These are phyloP conservation scores for Microtus oregoni DNA, from an alignment of 2,113 vertebrate genomes.

Conservation along the genomic window DNA sequence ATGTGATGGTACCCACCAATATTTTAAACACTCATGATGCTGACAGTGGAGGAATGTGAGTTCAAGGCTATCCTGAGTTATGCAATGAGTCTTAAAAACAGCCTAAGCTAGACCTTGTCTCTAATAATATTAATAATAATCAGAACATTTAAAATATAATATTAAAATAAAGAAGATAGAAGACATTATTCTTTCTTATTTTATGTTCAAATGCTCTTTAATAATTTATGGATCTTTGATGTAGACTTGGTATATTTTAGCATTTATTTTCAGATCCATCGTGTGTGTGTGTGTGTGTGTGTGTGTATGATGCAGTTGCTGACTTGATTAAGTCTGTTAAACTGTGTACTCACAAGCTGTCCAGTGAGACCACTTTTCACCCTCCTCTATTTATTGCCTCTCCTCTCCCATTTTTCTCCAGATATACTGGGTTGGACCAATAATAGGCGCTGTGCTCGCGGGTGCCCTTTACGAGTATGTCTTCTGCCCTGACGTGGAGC, in stretches of 20 bases:
- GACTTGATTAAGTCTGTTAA: not conserved
- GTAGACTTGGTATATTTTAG: not conserved
- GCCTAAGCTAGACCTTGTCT: not conserved
- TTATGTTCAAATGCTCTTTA: slow-evolving; percentile 24
- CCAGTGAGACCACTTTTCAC: not conserved
- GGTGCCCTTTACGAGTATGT: slow-evolving; percentile 94
- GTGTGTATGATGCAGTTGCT: not conserved
- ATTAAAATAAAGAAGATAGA: not conserved
- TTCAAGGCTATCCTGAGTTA: not conserved
- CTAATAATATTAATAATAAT: not conserved
- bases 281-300: not conserved
- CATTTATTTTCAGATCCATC: not conserved
- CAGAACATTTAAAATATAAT: not conserved
- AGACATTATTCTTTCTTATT: not conserved
- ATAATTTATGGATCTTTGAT: not conserved
- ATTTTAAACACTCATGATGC: not conserved
- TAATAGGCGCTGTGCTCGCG: slow-evolving; percentile 92
- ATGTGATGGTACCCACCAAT: not conserved
- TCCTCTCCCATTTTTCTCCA: slow-evolving; percentile 72
- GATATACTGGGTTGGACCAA: slow-evolving; percentile 96
- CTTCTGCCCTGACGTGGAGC: slow-evolving; percentile 92
- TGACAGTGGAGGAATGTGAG: not conserved
- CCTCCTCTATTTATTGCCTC: not conserved
- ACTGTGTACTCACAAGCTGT: not conserved
- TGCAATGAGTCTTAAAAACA: not conserved